Conservation (phyloP, 2,797 vertebrate species). For the Columba guinea region DNA sequence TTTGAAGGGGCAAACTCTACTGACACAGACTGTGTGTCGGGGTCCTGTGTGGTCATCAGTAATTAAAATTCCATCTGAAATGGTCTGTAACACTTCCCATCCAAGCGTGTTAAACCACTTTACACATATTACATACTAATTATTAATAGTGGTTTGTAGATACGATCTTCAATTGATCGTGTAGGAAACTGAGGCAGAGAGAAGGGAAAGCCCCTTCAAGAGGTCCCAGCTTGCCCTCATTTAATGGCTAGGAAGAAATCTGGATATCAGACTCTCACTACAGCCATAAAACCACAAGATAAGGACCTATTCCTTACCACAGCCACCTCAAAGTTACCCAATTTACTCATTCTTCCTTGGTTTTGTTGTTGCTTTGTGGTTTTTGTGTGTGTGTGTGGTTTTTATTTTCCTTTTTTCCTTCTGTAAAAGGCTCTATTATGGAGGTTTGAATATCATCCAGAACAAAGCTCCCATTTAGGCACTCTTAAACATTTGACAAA, state of each 20-base stretch:
- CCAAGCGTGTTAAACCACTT: background rate
- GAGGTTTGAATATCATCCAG: background rate
- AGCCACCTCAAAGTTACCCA: fast-evolving
- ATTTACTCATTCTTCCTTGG: background rate
- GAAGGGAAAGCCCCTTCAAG: background rate
- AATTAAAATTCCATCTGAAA: background rate
- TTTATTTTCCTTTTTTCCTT: background rate
- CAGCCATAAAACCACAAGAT: fast-evolving
- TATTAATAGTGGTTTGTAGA: background rate
- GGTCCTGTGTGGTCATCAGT: background rate
- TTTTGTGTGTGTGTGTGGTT: background rate
- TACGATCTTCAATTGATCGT: background rate
- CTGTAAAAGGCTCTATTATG: background rate
- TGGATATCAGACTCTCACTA: fast-evolving
- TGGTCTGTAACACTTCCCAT: background rate
- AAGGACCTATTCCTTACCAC: background rate
- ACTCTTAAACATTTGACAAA: conserved; percentile 32
- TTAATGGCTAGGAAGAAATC: fast-evolving
- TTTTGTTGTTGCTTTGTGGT: too few relatives aligned
- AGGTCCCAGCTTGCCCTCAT: background rate
- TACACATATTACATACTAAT: background rate
- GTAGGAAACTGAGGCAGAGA: background rate
- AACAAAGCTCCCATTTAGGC: background rate
- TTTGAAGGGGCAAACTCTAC: background rate
- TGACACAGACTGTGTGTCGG: fast-evolving